These are phyloP conservation scores for Temnothorax unifasciatus DNA, from an alignment of 2,888 invertebrate species.

Conservation along the genomic window DNA sequence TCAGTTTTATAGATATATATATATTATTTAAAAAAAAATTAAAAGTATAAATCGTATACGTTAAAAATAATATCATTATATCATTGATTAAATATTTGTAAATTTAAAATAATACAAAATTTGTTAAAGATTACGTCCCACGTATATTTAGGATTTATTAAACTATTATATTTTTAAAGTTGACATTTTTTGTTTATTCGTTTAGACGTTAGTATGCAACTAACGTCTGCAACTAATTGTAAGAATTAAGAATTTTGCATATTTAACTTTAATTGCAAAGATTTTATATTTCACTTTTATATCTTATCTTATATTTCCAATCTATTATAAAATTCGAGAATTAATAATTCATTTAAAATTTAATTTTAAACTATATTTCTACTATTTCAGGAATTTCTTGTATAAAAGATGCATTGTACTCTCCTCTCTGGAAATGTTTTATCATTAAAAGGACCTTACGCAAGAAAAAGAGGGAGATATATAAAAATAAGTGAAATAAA, in stretches of 20 bases:
- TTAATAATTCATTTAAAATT: too few species aligned
- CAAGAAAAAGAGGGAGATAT: background rate
- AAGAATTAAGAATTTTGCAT: background rate
- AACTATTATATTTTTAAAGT: too few species aligned
- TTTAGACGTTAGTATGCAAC: background rate
- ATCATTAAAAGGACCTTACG: background rate
- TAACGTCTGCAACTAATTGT: background rate
- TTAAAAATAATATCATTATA: background rate
- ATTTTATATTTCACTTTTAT: background rate
- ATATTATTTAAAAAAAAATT: background rate
- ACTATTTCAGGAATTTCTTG: too few species aligned
- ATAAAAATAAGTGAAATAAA: background rate
- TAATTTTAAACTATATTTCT: too few species aligned
- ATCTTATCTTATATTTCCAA: background rate
- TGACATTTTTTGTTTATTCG: too few species aligned
- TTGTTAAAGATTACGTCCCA: background rate
- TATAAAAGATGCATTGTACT: too few species aligned
- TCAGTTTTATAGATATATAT: background rate
- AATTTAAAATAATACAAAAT: conserved; percentile 3
- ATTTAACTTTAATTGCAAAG: background rate
- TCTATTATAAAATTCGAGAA: background rate
- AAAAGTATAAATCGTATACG: background rate
- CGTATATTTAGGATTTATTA: too few species aligned
- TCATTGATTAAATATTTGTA: conserved; percentile 9
- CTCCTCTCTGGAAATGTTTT: background rate